Conservation (phyloP, 1,140 invertebrate species). For the Aleiodes sp. region DNA sequence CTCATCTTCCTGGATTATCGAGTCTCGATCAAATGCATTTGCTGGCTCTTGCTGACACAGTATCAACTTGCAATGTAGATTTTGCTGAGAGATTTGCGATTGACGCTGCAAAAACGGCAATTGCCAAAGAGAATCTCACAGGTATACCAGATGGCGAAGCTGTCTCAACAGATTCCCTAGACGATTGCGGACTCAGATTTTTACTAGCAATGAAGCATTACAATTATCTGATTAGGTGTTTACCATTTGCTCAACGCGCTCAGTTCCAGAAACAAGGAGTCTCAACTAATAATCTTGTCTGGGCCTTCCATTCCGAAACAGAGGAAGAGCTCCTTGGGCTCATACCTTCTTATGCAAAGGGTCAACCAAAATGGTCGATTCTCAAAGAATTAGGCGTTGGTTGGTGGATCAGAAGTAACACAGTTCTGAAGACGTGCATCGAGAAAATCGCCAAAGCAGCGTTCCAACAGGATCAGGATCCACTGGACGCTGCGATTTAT, state of each 20-base stretch:
- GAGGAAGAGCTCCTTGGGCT: slow-evolving; percentile 93
- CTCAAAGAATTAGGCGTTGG: slow-evolving; percentile 92
- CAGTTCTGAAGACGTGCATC: slow-evolving; percentile 83
- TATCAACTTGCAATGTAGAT: slow-evolving; percentile 91
- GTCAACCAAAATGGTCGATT: slow-evolving; percentile 88
- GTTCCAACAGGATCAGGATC: slow-evolving; percentile 90
- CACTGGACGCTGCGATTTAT: slow-evolving; percentile 96
- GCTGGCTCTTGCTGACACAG: slow-evolving; percentile 95
- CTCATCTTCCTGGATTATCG: slow-evolving; percentile 94
- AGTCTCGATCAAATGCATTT: slow-evolving; percentile 99
- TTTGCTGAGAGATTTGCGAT: slow-evolving; percentile 85
- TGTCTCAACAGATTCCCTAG: slow-evolving; percentile 82
- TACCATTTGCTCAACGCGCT: slow-evolving; percentile 88
- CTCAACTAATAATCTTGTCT: slow-evolving; percentile 92
- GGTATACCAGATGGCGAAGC: slow-evolving; percentile 73
- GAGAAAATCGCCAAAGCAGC: slow-evolving; percentile 94
- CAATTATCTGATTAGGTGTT: slow-evolving; percentile 88
- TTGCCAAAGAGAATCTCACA: slow-evolving; percentile 75
- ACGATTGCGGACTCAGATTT: slow-evolving; percentile 97
- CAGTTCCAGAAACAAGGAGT: slow-evolving; percentile 91
- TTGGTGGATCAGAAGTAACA: slow-evolving; percentile 95
- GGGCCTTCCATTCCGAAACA: slow-evolving; percentile 99
- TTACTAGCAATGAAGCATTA: slow-evolving; percentile 98
- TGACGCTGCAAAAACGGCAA: slow-evolving; percentile 77
- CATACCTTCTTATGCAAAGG: slow-evolving; percentile 88